phyloP scores from a whole-genome alignment of 35 echinoderm and acorn worm species.

The Anneissia japonica region DNA sequence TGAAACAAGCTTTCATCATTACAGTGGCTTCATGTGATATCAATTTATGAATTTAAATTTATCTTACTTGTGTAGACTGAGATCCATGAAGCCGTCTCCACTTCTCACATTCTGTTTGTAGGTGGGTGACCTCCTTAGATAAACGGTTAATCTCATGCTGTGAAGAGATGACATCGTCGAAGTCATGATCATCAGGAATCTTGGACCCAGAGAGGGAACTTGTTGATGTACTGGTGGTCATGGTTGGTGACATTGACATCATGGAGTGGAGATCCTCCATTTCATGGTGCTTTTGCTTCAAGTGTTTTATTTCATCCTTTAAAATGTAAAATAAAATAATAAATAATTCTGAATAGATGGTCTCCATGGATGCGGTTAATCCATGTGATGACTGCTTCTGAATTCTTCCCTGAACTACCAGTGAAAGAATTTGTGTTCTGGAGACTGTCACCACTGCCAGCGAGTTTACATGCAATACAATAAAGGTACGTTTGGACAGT shows the following conservation, averaged over 20 bases:
- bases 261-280: constrained; percentile 65
- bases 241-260: constrained; percentile 30
- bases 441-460: too few relatives aligned
- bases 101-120: constrained; percentile 68
- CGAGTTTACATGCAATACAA: too few relatives aligned
- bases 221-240: constrained; percentile 59
- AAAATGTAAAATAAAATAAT: background rate
- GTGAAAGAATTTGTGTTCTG: too few relatives aligned
- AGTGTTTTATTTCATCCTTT: constrained; percentile 52
- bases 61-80: background rate
- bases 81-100: constrained; percentile 30
- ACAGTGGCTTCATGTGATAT: too few relatives aligned
- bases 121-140: constrained; percentile 47
- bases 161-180: constrained; percentile 86
- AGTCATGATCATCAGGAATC: constrained; percentile 67
- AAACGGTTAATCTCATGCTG: constrained; percentile 92
- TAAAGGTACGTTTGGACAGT: too few relatives aligned
- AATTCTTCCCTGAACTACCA: too few relatives aligned
- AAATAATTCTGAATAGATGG: too few relatives aligned
- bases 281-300: constrained; percentile 72
- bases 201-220: constrained; percentile 55
- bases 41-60: too few relatives aligned
- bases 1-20: too few relatives aligned
- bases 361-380: too few relatives aligned
- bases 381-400: too few relatives aligned